Percentiles rank a stretch among this genome's conserved stretches.
Evolutionary conservation across 2,888 invertebrate species (phyloP).

Genomic region (Eupithecia tripunctaria): DNA sequence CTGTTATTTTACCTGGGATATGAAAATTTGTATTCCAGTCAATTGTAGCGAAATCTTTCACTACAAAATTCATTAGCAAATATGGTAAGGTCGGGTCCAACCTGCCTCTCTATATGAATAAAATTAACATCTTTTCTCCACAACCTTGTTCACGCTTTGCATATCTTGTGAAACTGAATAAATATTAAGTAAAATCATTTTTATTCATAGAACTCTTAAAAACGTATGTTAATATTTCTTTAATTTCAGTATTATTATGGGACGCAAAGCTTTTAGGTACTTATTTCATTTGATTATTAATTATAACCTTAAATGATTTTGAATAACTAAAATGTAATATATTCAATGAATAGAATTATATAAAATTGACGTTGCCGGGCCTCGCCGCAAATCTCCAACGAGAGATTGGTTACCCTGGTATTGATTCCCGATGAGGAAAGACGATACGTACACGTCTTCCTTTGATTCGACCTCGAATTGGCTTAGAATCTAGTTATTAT

Average conservation of each 20-base stretch:
- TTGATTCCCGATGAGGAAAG: no score
- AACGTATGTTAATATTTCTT: conserved; percentile 29
- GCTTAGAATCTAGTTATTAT: no score
- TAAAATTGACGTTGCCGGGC: no score
- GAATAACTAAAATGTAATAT: no score
- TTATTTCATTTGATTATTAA: background rate
- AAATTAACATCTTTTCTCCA: conserved; percentile 61
- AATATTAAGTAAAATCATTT: conserved; percentile 40
- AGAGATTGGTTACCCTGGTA: no score
- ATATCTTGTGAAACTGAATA: conserved; percentile 42
- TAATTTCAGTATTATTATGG: conserved; percentile 10
- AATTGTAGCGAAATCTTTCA: conserved; percentile 50
- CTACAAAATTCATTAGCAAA: conserved; percentile 61
- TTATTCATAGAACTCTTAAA: conserved; percentile 41
- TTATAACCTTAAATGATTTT: no score
- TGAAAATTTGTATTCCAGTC: conserved; percentile 42
- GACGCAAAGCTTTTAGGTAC: background rate
- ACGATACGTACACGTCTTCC: no score
- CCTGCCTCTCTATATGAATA: conserved; percentile 55
- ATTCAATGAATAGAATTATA: no score
- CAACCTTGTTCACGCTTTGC: conserved; percentile 46
- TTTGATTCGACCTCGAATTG: no score
- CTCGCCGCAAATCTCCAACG: no score
- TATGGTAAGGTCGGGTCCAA: conserved; percentile 53
- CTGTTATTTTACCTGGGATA: background rate